Evolutionary conservation across 2,113 vertebrate species (phyloP).

Genomic region (Raphicerus campestris): DNA sequence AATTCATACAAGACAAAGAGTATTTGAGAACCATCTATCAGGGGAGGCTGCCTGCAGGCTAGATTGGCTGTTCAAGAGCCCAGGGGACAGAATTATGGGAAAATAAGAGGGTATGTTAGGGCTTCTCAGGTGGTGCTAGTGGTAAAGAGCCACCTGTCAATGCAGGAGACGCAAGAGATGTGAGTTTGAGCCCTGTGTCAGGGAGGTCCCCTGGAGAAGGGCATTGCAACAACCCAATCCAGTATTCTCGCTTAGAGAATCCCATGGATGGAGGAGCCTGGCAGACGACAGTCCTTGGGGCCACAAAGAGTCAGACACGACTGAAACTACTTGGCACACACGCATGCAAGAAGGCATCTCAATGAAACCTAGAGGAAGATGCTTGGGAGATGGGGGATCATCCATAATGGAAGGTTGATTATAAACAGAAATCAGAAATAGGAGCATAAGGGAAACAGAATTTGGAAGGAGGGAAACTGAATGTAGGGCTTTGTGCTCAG

Average conservation of each 20-base stretch:
- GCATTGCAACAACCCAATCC: not conserved
- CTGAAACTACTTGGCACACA: not conserved
- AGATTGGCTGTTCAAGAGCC: not conserved
- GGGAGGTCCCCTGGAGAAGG: not conserved
- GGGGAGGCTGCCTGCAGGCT: not conserved
- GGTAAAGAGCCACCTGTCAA: not conserved
- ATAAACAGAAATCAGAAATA: not conserved
- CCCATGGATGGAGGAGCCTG: not conserved
- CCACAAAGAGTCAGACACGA: not conserved
- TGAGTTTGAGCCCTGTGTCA: not conserved
- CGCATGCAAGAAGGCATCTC: not conserved
- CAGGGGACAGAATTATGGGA: not conserved
- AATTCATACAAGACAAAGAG: not conserved
- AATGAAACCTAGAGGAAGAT: not conserved
- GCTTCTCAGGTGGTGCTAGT: not conserved
- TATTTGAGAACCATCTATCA: not conserved
- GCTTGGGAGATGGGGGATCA: not conserved
- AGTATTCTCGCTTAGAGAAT: not conserved
- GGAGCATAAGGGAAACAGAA: not conserved
- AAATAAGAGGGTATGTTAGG: not conserved
- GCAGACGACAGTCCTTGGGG: not conserved
- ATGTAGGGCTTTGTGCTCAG: not conserved
- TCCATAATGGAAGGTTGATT: not conserved
- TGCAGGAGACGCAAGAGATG: not conserved
- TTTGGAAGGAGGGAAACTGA: not conserved